Percentiles rank a stretch among this genome's conserved stretches.
Conservation (phyloP, 2,888 invertebrate species). For the Eumacrocentrus americanus region DNA sequence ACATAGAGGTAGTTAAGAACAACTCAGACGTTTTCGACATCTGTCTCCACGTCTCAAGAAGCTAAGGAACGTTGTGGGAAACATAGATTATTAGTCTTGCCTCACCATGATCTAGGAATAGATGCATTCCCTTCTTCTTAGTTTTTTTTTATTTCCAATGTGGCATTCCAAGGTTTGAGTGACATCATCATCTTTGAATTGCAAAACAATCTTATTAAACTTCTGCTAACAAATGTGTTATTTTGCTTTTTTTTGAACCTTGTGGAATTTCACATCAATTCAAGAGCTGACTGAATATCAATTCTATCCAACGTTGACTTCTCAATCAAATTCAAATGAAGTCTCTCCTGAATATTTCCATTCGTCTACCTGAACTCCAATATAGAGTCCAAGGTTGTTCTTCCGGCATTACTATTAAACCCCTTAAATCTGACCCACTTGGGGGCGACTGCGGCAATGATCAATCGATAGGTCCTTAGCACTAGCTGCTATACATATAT, state of each 20-base stretch:
- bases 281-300: too few species aligned
- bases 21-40: background rate
- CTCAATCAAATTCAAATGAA: background rate
- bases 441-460: conserved; percentile 41
- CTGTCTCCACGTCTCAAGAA: background rate
- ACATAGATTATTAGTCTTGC: background rate
- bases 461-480: conserved; percentile 47
- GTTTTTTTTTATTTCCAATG: too few species aligned
- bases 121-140: background rate
- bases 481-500: conserved; percentile 35
- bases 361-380: background rate
- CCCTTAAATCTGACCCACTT: conserved; percentile 44
- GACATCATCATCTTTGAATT: background rate
- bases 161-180: background rate
- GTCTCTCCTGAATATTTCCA: background rate
- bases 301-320: too few species aligned
- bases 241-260: too few species aligned
- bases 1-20: background rate
- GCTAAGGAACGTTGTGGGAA: background rate
- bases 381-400: background rate
- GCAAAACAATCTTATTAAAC: too few species aligned
- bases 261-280: too few species aligned
- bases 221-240: too few species aligned
- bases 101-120: background rate
- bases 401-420: conserved; percentile 1